Evolutionary conservation across 2,888 invertebrate species (phyloP).

Genomic region (Monochamus alternatus): DNA sequence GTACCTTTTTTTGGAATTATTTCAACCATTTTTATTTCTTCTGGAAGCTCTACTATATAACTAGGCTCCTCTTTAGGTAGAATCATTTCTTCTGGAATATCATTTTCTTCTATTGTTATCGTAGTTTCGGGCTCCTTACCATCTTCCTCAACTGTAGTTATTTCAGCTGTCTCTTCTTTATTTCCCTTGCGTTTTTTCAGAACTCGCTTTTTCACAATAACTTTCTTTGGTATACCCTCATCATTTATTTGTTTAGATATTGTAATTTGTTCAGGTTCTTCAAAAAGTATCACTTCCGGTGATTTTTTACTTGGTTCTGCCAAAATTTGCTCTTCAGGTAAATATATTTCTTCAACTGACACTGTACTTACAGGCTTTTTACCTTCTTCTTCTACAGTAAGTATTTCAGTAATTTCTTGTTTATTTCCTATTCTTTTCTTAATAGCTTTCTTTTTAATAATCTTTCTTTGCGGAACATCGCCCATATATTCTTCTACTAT

Average conservation of each 20-base stretch:
- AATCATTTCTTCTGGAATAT: constrained; percentile 54
- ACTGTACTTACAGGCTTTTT: constrained; percentile 66
- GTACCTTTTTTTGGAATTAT: constrained; percentile 53
- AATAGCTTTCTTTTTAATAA: constrained; percentile 67
- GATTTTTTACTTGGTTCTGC: constrained; percentile 39
- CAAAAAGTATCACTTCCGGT: constrained; percentile 42
- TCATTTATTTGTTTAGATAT: constrained; percentile 64
- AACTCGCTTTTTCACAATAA: constrained; percentile 67
- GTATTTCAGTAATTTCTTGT: constrained; percentile 64
- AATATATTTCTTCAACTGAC: constrained; percentile 59
- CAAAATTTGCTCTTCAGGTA: constrained; percentile 55
- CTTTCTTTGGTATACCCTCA: constrained; percentile 64
- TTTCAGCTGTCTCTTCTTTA: constrained; percentile 66
- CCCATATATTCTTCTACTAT: constrained; percentile 60
- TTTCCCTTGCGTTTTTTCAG: constrained; percentile 65
- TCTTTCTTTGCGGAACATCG: constrained; percentile 57
- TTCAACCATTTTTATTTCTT: constrained; percentile 58
- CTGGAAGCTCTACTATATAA: constrained; percentile 57
- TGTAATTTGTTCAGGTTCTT: constrained; percentile 59
- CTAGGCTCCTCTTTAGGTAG: constrained; percentile 30
- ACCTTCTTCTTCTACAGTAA: constrained; percentile 64
- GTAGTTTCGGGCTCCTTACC: constrained; percentile 58
- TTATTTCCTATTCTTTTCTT: constrained; percentile 63
- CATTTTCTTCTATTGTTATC: constrained; percentile 64
- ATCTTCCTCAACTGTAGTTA: constrained; percentile 57